phyloP scores from a whole-genome alignment of 1,140 invertebrate genomes.

The Phymastichus coffea region DNA sequence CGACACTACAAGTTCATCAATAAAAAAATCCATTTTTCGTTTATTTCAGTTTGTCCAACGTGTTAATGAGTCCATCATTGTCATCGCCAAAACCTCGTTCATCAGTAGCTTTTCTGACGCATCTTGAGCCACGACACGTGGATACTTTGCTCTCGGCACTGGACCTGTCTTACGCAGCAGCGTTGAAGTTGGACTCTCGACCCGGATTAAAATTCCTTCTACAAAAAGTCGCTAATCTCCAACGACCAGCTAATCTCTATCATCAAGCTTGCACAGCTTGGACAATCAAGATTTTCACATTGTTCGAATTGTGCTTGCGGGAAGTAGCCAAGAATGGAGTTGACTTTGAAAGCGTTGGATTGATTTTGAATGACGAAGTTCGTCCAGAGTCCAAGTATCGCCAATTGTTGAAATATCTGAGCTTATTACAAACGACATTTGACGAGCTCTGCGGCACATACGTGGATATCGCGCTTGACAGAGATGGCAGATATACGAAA shows the following conservation, averaged over 20 bases:
- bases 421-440: conserved; percentile 53
- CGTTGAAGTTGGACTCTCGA: conserved; percentile 82
- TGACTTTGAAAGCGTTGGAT: conserved; percentile 64
- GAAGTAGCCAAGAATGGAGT: conserved; percentile 58
- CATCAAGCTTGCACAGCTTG: conserved; percentile 89
- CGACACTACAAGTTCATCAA: too few species aligned
- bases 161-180: conserved; percentile 76
- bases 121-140: conserved; percentile 37
- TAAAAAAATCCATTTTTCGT: too few species aligned
- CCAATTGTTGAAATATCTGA: conserved; percentile 40
- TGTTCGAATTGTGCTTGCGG: conserved; percentile 69
- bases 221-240: conserved; percentile 87
- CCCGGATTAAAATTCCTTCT: conserved; percentile 91
- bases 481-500: conserved; percentile 58
- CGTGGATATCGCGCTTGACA: conserved; percentile 63
- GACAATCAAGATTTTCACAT: conserved; percentile 83
- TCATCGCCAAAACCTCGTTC: conserved; percentile 54
- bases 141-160: conserved; percentile 71
- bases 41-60: too few species aligned
- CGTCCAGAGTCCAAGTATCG: conserved; percentile 25
- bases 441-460: conserved; percentile 65
- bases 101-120: conserved; percentile 21
- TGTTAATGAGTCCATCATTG: conserved; percentile 51
- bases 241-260: conserved; percentile 87
- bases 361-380: conserved; percentile 54